These are phyloP conservation scores for Andrena praecox DNA, from an alignment of 2,888 invertebrate species.

Conservation along the genomic window DNA sequence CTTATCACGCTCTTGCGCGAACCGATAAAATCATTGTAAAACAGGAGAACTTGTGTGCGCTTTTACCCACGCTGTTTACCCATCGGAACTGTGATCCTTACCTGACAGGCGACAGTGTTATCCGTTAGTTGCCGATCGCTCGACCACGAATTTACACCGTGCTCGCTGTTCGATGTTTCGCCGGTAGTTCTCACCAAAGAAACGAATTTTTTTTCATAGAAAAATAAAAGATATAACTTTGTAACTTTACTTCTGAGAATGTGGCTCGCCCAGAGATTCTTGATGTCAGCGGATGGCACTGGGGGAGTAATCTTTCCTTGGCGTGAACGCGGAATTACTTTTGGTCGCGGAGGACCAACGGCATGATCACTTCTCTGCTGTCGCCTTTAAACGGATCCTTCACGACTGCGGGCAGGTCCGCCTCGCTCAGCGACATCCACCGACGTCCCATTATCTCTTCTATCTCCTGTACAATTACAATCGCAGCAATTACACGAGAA, in stretches of 20 bases:
- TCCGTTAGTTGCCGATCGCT: conserved; percentile 48
- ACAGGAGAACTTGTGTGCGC: conserved; percentile 64
- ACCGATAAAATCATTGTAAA: conserved; percentile 66
- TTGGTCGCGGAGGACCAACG: conserved; percentile 86
- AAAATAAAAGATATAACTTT: conserved; percentile 71
- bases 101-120: conserved; percentile 47
- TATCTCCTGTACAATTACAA: conserved; percentile 85
- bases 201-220: conserved; percentile 66
- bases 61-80: conserved; percentile 59
- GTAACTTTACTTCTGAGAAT: conserved; percentile 72
- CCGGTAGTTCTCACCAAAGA: conserved; percentile 53
- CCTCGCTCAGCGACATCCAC: conserved; percentile 86
- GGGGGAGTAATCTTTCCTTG: conserved; percentile 61
- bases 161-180: conserved; percentile 44
- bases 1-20: conserved; percentile 55
- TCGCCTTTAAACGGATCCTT: conserved; percentile 86
- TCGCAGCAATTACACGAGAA: not conserved
- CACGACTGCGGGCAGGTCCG: conserved; percentile 87
- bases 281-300: conserved; percentile 64
- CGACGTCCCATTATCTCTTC: conserved; percentile 86
- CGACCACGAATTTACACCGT: conserved; percentile 49
- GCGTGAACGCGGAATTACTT: conserved; percentile 80
- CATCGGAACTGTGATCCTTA: conserved; percentile 57
- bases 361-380: conserved; percentile 87
- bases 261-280: conserved; percentile 66